Evolutionary conservation across 1,140 invertebrate genomes (phyloP), one percentile per base, ranked within the genome.

Genomic region (Heterodera schachtii): DNA sequence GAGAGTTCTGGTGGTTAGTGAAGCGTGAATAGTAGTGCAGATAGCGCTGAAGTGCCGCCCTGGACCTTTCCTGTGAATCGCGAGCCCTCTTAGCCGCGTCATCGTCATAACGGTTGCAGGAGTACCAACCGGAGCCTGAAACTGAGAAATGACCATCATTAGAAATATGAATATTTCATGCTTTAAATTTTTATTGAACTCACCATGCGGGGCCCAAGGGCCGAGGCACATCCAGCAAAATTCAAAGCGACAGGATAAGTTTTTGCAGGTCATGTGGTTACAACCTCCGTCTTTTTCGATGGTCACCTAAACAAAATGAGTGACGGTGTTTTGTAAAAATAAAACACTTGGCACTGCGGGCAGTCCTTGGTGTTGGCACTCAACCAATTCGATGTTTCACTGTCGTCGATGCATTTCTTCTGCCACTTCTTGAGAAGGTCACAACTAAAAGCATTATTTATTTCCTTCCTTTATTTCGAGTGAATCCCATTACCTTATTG

Each of bases 201-300:
- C 57, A 43, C 97, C 97, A 91, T 99, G 97, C 9, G 96, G 96
- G 90, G 98, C 95, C 97, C 97, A 99, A 2, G 96, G 95, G 47
- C 96, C 97, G 60, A 99, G 93, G 90, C 97, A 99, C 0, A 98
- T 96, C 97, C 97, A 99, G 91, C 97, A 99, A 90, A 99, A 99
- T 90, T 99, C 96, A 21, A 95, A 93, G 91, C 96, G 96, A 90
- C 97, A 99, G 90, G 95, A 96, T 91, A 96, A 95, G 92, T 98
- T 98, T 92, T 98, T 98, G 91, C 97, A 99, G 8, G 97, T 94
- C 96, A 99, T 98, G 91, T 99, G 97, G 91, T 99, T 99, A 91
- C 97, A 99, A 41, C 97, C 97, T 69, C 83, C 85, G 75, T 86
- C 79, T 47, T 93, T 88, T 75, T 88, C 88, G 21, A 88, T 88